Evolutionary conservation across 2,113 vertebrate species (phyloP), one percentile per base, ranked within the genome.

Genomic region (Xiphophorus maculatus): DNA sequence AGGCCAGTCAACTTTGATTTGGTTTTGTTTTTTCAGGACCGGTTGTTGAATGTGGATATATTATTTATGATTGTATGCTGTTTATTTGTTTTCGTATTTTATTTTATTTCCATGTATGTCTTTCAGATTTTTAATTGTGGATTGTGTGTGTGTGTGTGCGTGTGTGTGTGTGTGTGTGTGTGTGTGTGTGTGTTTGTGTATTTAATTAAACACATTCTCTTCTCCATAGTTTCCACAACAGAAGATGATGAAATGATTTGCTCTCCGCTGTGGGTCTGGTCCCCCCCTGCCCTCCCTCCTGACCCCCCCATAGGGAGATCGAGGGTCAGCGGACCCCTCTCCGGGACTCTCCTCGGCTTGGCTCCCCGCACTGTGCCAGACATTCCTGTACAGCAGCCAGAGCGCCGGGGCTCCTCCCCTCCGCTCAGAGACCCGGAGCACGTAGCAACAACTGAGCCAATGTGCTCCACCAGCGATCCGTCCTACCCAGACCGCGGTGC

Each of bases 401-500:
- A 80, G 85, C 85, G 81, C 70, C 86, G 73, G 73, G 85, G 30
- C 93, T 90, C 7, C 92, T 81, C 94, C 90, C 86, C 93, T 84
- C 62, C 79, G 74, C 91, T 87, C 82, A 68, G 60, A 88, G 48
- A 72, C 70, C 77, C 85, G 86, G 88, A 86, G 94, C 95, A 91
- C 95, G 95, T 92, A 89, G 93, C 85, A 92, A 90, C 92, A 93
- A 90, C 91, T 79, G 93, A 94, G 92, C 95, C 94, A 95, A 93
- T 93, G 86, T 68, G 84, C 71, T 87, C 84, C 42, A 1, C 79
- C 66, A 58, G 66, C 89, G 75, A 73, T 87, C 83, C 79, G 91
- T 91, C 91, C 94, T 92, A 84, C 91, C 19, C 81, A 83, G 88
- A 91, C 91, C 58, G 87, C 88, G 88, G 88, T 91, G 93, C 94